Percentiles rank a stretch among this genome's conserved stretches.
Conservation (phyloP, 2,888 invertebrate species). For the Pterobdella sp. region DNA sequence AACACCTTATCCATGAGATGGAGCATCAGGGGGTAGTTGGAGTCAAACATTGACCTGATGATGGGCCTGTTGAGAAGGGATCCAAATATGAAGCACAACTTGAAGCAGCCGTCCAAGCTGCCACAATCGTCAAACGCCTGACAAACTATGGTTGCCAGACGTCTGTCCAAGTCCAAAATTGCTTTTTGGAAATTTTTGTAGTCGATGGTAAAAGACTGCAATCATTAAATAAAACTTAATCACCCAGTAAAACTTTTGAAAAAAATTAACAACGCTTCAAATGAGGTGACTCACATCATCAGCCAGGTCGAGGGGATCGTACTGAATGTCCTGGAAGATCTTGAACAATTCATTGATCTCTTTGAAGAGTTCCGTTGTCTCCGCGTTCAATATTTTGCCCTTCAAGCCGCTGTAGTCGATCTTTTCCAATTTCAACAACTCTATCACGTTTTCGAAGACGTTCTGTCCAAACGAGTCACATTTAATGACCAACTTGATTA, state of each 20-base stretch:
- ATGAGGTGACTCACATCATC: conserved; percentile 40
- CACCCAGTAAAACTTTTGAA: background rate
- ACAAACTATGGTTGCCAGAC: conserved; percentile 78
- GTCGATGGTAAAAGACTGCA: conserved; percentile 67
- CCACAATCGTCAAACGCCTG: conserved; percentile 88
- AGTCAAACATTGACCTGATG: conserved; percentile 78
- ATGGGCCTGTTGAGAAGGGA: conserved; percentile 76
- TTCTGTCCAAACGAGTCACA: no score
- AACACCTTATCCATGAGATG: conserved; percentile 57
- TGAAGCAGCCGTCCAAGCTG: conserved; percentile 80
- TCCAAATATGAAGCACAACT: conserved; percentile 81
- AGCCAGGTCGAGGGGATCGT: conserved; percentile 49
- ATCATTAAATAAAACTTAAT: background rate
- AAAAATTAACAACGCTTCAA: background rate
- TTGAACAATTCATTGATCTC: conserved; percentile 51
- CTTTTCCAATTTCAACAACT: conserved; percentile 87
- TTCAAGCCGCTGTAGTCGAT: conserved; percentile 75
- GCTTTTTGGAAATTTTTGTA: conserved; percentile 73
- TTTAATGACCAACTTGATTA: no score
- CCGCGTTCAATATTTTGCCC: conserved; percentile 51
- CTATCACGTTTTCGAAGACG: conserved; percentile 83
- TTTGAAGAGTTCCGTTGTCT: conserved; percentile 49
- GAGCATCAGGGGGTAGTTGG: conserved; percentile 73
- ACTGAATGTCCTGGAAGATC: conserved; percentile 48
- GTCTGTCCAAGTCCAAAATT: conserved; percentile 78